A percentile compares a stretch with the other conserved stretches of the same genome.
Evolutionary conservation across 2,888 invertebrate genomes (phyloP).

Genomic region (Hipparchia sbordonii): DNA sequence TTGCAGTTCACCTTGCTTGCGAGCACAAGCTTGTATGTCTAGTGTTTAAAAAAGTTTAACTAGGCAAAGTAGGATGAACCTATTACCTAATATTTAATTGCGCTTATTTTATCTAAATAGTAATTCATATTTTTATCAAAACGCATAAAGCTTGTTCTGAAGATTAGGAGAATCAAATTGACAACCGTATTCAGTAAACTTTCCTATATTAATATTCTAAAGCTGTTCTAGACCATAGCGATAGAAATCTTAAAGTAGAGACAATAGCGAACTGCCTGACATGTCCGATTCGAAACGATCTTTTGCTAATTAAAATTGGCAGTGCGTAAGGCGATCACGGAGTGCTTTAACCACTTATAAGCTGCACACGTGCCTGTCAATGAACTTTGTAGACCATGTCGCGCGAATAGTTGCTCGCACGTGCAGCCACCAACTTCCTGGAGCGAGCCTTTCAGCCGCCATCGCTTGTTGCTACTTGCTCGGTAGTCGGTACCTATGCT

Average conservation of each 20-base stretch:
- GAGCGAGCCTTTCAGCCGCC: conserved; percentile 19
- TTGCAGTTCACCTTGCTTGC: conserved; percentile 49
- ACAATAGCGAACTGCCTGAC: conserved; percentile 56
- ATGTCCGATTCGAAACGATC: conserved; percentile 69
- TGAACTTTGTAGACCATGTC: conserved; percentile 74
- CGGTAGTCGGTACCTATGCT: neutral
- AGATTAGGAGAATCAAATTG: conserved; percentile 11
- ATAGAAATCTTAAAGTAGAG: conserved; percentile 63
- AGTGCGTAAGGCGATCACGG: conserved; percentile 75
- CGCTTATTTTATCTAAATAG: too few relatives aligned
- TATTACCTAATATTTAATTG: too few relatives aligned
- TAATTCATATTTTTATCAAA: too few relatives aligned
- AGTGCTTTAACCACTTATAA: conserved; percentile 73
- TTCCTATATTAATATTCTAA: conserved; percentile 64
- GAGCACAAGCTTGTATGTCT: conserved; percentile 33
- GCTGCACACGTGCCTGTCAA: conserved; percentile 81
- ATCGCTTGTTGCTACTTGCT: neutral
- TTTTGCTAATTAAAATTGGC: conserved; percentile 80
- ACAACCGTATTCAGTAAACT: conserved; percentile 21
- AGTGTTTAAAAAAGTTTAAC: too few relatives aligned
- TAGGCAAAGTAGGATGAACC: too few relatives aligned
- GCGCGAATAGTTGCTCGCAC: conserved; percentile 55
- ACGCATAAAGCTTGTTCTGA: neutral
- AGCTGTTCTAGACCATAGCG: conserved; percentile 56
- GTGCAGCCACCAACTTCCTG: conserved; percentile 45